Evolutionary conservation across 2,888 invertebrate species (phyloP).

Genomic region (Drosophila barbarae): DNA sequence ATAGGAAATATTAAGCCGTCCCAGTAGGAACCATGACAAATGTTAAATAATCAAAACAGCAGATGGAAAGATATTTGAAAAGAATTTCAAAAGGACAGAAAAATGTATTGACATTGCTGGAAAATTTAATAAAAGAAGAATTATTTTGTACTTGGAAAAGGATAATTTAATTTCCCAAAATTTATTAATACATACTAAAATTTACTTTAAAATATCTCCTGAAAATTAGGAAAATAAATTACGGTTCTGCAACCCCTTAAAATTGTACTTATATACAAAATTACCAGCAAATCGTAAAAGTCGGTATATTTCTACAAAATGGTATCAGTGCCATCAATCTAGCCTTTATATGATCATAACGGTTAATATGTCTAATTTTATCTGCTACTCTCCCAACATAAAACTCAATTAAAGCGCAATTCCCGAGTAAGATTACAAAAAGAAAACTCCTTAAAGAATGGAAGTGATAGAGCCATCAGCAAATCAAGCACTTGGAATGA

Average conservation of each 20-base stretch:
- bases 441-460: conserved; percentile 10
- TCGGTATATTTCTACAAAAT: not conserved
- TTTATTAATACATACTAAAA: too few relatives aligned
- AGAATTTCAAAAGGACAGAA: not conserved
- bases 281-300: not conserved
- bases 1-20: conserved; percentile 5
- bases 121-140: not conserved
- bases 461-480: conserved; percentile 61
- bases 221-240: not conserved
- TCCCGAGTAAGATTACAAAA: not conserved
- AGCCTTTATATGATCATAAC: conserved; percentile 12
- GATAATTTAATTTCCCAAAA: too few relatives aligned
- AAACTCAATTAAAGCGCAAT: conserved; percentile 39
- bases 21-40: conserved; percentile 30
- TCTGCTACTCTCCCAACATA: conserved; percentile 9
- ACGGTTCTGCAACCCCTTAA: not conserved
- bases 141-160: not conserved
- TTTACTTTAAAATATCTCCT: too few relatives aligned
- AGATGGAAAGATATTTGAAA: not conserved
- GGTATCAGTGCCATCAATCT: not conserved
- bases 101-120: not conserved
- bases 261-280: not conserved
- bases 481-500: conserved; percentile 54
- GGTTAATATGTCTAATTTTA: conserved; percentile 12
- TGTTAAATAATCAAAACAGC: conserved; percentile 24